Conservation (phyloP, 2,888 invertebrate species). For the Elysia crispata region DNA sequence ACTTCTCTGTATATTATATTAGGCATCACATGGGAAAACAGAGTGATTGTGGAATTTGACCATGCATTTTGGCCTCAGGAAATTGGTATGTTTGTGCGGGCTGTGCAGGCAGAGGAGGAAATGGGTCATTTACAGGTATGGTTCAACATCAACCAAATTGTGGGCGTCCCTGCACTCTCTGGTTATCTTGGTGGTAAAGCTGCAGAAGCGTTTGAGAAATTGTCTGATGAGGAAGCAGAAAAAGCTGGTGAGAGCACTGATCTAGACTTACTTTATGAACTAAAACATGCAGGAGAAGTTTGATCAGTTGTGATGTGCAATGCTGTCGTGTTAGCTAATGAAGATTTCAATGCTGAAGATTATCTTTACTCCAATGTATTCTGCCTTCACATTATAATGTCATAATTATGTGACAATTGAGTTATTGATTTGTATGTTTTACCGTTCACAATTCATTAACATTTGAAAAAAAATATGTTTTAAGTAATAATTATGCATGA, state of each 20-base stretch:
- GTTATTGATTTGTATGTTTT: no score
- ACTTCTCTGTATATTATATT: not conserved
- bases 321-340: no score
- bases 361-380: no score
- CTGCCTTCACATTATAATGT: no score
- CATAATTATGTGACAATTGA: no score
- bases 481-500: no score
- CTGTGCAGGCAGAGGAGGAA: constrained; percentile 53
- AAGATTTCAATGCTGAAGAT: no score
- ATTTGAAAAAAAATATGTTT: no score
- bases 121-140: constrained; percentile 65
- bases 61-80: constrained; percentile 69
- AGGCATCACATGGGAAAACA: constrained; percentile 52
- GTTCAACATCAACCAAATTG: constrained; percentile 61
- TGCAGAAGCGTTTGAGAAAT: constrained; percentile 58
- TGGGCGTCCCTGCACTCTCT: constrained; percentile 57
- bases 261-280: no score
- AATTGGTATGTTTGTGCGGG: constrained; percentile 62
- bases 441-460: no score
- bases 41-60: constrained; percentile 66
- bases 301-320: no score
- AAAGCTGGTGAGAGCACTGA: constrained; percentile 48
- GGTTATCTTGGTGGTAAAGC: constrained; percentile 59
- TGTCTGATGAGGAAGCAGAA: constrained; percentile 59
- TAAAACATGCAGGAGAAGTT: no score